Evolutionary conservation across 2,888 invertebrate species (phyloP), one percentile per base, ranked within the genome.

Genomic region (Drosophila tripunctata): DNA sequence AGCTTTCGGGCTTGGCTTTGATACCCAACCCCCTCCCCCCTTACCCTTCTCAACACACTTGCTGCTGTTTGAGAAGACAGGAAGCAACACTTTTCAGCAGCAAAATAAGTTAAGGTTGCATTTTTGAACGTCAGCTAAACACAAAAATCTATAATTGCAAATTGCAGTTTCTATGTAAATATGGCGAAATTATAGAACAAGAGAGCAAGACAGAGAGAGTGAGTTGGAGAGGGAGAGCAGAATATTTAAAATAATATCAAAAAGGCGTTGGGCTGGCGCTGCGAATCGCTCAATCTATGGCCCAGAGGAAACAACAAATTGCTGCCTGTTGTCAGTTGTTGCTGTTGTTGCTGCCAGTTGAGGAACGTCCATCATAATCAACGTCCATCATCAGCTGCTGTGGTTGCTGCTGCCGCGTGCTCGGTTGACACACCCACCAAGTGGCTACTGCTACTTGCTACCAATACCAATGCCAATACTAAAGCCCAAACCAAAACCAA

Each of bases 201-300:
- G 5, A 10, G 21, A 3, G 5, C 4, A 15, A 4, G 12, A 12
- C 5, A 8, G 14, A 10, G 19, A 38, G 10, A 43, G 56, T 44
- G 54, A 43, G 56, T 44, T 50, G 27, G 15, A 67, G 80, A 75
- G 6, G 33, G 52, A 44, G 47, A 33, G 38, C 64, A 75, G 80
- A 67, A 87, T 82, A 81, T 81, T 83, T 81, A 76, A 82, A 87
- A 77, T 82, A 87, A 82, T 84, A 82, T 81, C 77, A 69, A 82
- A 81, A 84, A 80, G 84, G 84, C 84, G 81, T 80, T 87, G 84
- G 81, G 80, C 62, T 64, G 61, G 75, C 76, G 67, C 78, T 71
- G 77, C 47, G 84, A 82, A 82, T 82, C 81, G 81, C 87, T 82
- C 87, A 82, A 82, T 82, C 81, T 68, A 54, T 67, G 41, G 71